phyloP scores from a whole-genome alignment of 2,888 invertebrate species.

The Eristalinus sepulchralis region DNA sequence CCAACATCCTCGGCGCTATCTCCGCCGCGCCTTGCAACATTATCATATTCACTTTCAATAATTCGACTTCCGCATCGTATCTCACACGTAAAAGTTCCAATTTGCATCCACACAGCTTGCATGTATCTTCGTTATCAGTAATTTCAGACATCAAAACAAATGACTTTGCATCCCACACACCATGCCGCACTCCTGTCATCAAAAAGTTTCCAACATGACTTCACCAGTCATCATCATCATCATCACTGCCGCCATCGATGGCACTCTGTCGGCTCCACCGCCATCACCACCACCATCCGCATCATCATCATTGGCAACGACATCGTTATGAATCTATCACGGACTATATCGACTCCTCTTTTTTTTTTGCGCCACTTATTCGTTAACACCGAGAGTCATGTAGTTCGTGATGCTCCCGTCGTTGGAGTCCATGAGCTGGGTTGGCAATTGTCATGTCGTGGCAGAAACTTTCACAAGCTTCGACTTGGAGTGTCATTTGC shows the following conservation, averaged over 20 bases:
- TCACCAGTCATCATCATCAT: slow-evolving; percentile 48
- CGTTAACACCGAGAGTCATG: slow-evolving; percentile 66
- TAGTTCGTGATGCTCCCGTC: slow-evolving; percentile 61
- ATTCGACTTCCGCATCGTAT: slow-evolving; percentile 22
- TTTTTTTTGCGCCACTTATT: slow-evolving; percentile 57
- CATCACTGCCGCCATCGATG: slow-evolving; percentile 6
- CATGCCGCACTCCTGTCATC: slow-evolving; percentile 44
- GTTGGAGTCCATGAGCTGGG: slow-evolving; percentile 37
- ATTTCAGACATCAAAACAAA: slow-evolving; percentile 67
- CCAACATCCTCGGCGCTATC: background rate
- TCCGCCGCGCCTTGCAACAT: background rate
- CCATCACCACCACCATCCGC: slow-evolving; percentile 13
- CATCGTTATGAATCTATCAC: slow-evolving; percentile 65
- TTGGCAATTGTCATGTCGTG: slow-evolving; percentile 62
- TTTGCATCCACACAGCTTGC: background rate
- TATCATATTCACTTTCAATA: slow-evolving; percentile 24
- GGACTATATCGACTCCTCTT: slow-evolving; percentile 14
- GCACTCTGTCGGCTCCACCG: background rate
- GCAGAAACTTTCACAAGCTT: slow-evolving; percentile 66
- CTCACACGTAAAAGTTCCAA: slow-evolving; percentile 26
- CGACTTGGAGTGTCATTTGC: slow-evolving; percentile 44
- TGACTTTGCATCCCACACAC: slow-evolving; percentile 36
- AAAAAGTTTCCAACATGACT: slow-evolving; percentile 59
- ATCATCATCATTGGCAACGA: slow-evolving; percentile 20
- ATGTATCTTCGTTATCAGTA: slow-evolving; percentile 44